These are phyloP conservation scores for Adelphocoris suturalis DNA, from an alignment of 2,888 invertebrate genomes.

Conservation along the genomic window DNA sequence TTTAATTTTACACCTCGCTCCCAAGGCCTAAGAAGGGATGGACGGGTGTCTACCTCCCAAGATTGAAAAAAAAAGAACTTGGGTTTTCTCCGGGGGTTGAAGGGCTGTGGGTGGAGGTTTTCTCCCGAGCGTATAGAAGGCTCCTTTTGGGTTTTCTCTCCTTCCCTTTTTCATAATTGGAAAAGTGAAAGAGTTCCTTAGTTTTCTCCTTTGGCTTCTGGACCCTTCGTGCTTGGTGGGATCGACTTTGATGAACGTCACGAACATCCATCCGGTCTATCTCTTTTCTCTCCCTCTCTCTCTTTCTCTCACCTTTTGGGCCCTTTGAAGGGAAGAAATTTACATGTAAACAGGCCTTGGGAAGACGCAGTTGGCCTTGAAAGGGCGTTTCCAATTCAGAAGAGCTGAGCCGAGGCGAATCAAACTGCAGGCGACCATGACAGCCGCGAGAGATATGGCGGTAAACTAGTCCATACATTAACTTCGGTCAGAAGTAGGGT, in stretches of 20 bases:
- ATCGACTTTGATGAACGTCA: conserved; percentile 55
- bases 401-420: too few relatives aligned
- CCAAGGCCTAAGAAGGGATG: not conserved
- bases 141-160: not conserved
- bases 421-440: too few relatives aligned
- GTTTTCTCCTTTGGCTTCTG: not conserved
- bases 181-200: conserved; percentile 29
- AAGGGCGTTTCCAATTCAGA: too few relatives aligned
- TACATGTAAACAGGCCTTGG: too few relatives aligned
- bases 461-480: too few relatives aligned
- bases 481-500: too few relatives aligned
- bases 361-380: too few relatives aligned
- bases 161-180: not conserved
- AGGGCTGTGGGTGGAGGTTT: not conserved
- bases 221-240: not conserved
- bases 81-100: not conserved
- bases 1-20: not conserved
- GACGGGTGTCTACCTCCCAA: not conserved
- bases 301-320: too few relatives aligned
- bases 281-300: too few relatives aligned
- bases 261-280: not conserved
- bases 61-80: conserved; percentile 20
- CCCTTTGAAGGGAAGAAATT: too few relatives aligned
- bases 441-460: too few relatives aligned
- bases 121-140: not conserved